Percentiles rank a stretch among this genome's conserved stretches.
Conservation (phyloP, 2,113 vertebrate species). For the Cebus imitator region DNA sequence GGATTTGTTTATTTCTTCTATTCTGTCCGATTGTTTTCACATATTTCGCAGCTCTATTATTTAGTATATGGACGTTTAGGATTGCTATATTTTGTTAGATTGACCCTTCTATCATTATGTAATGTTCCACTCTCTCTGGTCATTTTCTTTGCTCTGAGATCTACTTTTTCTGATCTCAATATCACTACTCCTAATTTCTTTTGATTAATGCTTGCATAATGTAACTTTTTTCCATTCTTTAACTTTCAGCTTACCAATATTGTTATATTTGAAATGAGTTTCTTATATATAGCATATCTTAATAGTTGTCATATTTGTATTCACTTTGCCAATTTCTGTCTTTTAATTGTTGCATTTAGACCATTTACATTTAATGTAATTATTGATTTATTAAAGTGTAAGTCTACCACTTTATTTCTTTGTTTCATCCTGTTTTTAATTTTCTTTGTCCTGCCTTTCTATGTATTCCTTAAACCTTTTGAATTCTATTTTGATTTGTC, state of each 20-base stretch:
- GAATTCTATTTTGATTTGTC: neutral
- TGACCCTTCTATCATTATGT: neutral
- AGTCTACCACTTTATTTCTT: neutral
- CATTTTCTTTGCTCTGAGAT: conserved; percentile 18
- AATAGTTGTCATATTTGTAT: neutral
- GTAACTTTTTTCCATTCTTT: neutral
- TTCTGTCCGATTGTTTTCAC: neutral
- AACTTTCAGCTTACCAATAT: neutral
- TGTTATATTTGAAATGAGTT: conserved; percentile 25
- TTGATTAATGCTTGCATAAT: neutral
- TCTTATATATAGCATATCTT: neutral
- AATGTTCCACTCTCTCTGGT: neutral
- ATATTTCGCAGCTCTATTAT: neutral
- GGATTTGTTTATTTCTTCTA: neutral
- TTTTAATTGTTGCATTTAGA: neutral
- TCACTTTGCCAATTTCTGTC: neutral
- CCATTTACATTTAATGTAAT: conserved; percentile 10
- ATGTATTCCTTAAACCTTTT: neutral
- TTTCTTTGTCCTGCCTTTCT: neutral
- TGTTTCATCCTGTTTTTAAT: neutral
- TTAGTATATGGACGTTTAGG: neutral
- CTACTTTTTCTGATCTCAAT: neutral
- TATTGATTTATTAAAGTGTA: neutral
- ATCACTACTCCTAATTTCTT: neutral
- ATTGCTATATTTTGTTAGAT: neutral